These are phyloP conservation scores for Chaenodraco wilsoni DNA, from an alignment of 2,797 vertebrate genomes.

Conservation along the genomic window DNA sequence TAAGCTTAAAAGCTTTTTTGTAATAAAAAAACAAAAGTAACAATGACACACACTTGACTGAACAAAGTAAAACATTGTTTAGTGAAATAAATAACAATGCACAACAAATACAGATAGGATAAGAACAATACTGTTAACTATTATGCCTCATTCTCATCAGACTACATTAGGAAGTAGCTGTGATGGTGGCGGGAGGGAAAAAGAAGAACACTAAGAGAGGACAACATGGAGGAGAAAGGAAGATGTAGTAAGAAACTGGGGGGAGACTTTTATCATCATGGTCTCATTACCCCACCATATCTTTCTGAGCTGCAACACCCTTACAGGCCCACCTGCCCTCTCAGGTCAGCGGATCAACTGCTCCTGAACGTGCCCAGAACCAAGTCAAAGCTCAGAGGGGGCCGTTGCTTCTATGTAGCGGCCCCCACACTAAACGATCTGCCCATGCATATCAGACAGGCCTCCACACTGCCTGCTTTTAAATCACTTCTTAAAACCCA, in stretches of 20 bases:
- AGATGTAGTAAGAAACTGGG: too few relatives aligned
- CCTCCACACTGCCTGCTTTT: too few relatives aligned
- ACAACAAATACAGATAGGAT: neutral
- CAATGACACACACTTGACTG: conserved; percentile 11
- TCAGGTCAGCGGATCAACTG: too few relatives aligned
- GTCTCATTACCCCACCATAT: neutral
- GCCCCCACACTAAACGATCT: too few relatives aligned
- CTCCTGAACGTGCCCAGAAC: too few relatives aligned
- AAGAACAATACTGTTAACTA: neutral
- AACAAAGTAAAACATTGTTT: neutral
- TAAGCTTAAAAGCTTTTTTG: neutral
- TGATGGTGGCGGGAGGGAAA: conserved; percentile 5
- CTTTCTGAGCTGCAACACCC: too few relatives aligned
- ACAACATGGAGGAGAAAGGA: neutral
- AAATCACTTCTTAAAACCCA: too few relatives aligned
- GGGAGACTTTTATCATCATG: neutral
- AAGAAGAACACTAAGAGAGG: neutral
- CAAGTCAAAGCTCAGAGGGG: too few relatives aligned
- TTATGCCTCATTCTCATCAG: conserved; percentile 10
- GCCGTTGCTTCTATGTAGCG: too few relatives aligned
- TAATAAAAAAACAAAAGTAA: conserved; percentile 32
- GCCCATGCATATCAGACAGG: too few relatives aligned
- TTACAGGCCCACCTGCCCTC: too few relatives aligned
- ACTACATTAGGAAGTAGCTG: neutral
- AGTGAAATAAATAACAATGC: neutral